Conservation (phyloP, 2,888 invertebrate genomes). For the Gerosis bhagava region DNA sequence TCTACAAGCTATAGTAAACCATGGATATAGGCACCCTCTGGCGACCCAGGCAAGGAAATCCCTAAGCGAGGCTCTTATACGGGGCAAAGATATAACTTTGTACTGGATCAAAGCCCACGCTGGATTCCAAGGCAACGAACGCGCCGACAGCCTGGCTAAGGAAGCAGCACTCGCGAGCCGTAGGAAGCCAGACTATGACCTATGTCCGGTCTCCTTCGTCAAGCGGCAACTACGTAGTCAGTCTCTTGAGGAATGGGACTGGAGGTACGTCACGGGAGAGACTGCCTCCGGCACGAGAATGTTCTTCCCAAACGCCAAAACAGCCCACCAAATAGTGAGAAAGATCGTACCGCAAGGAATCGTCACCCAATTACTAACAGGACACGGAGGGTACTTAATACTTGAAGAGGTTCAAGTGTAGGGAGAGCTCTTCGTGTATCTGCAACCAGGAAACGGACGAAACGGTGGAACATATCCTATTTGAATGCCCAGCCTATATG, state of each 20-base stretch:
- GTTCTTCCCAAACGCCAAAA: not conserved
- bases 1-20: too few relatives aligned
- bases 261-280: not conserved
- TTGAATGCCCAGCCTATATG: not conserved
- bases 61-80: too few relatives aligned
- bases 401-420: not conserved
- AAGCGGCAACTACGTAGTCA: not conserved
- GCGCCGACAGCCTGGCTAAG: not conserved
- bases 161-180: not conserved
- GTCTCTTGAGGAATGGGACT: constrained; percentile 1
- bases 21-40: too few relatives aligned
- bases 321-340: not conserved
- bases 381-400: not conserved
- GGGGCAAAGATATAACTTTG: too few relatives aligned
- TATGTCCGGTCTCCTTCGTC: too few relatives aligned
- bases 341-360: not conserved
- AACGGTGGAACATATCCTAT: not conserved
- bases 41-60: too few relatives aligned
- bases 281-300: not conserved
- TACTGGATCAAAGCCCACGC: not conserved
- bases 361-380: not conserved
- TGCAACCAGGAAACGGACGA: not conserved
- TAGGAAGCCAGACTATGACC: constrained; percentile 1
- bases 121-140: not conserved
- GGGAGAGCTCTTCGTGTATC: not conserved